phyloP scores from a whole-genome alignment of 2,888 invertebrate species.

The Pollenia griseotomentosa region DNA sequence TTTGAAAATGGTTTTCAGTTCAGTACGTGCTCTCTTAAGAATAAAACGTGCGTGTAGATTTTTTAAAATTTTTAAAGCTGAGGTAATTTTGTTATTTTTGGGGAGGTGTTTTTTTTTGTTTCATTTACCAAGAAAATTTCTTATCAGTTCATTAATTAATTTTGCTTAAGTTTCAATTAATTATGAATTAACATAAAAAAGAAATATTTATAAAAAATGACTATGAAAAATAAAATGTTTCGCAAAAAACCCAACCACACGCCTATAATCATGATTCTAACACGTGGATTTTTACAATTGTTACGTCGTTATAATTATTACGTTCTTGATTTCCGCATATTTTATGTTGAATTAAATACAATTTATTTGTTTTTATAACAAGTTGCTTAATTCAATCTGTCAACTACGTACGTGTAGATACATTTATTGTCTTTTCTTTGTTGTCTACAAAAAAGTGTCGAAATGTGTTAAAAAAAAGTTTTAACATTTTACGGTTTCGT shows the following conservation, averaged over 20 bases:
- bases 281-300: slow-evolving; percentile 48
- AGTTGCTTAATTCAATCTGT: background rate
- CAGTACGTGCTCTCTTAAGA: slow-evolving; percentile 71
- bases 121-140: background rate
- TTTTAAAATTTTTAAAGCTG: slow-evolving; percentile 58
- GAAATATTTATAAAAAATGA: background rate
- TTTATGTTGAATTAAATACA: slow-evolving; percentile 16
- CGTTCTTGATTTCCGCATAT: slow-evolving; percentile 44
- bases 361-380: background rate
- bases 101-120: background rate
- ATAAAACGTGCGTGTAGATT: slow-evolving; percentile 61
- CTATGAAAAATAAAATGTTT: background rate
- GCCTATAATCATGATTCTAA: slow-evolving; percentile 18
- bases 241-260: background rate
- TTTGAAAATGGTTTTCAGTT: slow-evolving; percentile 56
- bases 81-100: slow-evolving; percentile 45
- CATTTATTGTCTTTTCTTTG: background rate
- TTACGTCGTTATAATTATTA: background rate
- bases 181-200: slow-evolving; percentile 1
- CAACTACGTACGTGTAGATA: slow-evolving; percentile 18
- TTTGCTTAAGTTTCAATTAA: slow-evolving; percentile 18
- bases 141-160: slow-evolving; percentile 52
- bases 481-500: slow-evolving; percentile 28
- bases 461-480: slow-evolving; percentile 28
- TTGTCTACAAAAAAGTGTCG: background rate